A percentile compares a stretch with the other conserved stretches of the same genome.
Evolutionary conservation across 2,113 vertebrate genomes (phyloP).

Genomic region (Ciconia boyciana): DNA sequence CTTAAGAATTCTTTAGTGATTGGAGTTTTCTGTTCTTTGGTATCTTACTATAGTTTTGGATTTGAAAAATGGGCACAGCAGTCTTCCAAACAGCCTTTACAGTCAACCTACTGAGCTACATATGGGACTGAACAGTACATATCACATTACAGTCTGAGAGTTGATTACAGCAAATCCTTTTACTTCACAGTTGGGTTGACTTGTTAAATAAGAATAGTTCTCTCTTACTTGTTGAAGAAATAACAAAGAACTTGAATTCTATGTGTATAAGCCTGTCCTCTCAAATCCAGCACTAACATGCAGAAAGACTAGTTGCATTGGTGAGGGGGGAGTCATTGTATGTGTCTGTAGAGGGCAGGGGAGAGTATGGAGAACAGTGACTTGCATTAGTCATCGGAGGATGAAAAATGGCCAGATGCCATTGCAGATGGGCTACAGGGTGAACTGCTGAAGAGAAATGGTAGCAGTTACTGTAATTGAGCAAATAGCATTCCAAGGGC

Average conservation of each 20-base stretch:
- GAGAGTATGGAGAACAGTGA: not conserved
- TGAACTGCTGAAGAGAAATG: not conserved
- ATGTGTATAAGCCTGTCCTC: not conserved
- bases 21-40: not conserved
- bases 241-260: not conserved
- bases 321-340: not conserved
- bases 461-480: not conserved
- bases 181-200: not conserved
- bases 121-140: not conserved
- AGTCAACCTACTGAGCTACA: not conserved
- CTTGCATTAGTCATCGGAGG: not conserved
- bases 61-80: not conserved
- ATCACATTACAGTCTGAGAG: not conserved
- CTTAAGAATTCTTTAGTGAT: not conserved
- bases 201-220: not conserved
- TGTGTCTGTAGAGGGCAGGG: not conserved
- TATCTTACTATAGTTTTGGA: not conserved
- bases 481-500: not conserved
- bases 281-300: not conserved
- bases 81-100: not conserved
- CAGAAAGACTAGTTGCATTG: not conserved
- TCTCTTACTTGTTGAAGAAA: not conserved
- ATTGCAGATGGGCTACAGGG: not conserved
- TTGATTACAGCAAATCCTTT: not conserved
- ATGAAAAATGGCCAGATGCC: not conserved